Conservation (phyloP, 2,113 vertebrate genomes). For the Ptychochromis oligacanthus region DNA sequence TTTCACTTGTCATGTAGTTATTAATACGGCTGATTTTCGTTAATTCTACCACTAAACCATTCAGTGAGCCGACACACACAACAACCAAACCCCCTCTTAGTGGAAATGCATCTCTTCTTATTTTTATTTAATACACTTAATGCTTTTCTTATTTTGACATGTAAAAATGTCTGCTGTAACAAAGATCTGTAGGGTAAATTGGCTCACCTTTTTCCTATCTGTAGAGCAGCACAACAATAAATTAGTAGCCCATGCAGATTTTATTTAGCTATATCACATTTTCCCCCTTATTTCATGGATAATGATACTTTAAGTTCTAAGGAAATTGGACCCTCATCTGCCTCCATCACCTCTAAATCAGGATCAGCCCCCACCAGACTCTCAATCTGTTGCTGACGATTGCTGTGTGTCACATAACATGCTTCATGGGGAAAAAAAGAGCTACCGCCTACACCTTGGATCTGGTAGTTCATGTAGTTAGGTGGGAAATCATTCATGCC, state of each 20-base stretch:
- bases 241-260: neutral
- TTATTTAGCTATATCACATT: neutral
- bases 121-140: neutral
- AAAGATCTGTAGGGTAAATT: neutral
- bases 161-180: neutral
- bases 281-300: neutral
- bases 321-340: slow-evolving; percentile 6
- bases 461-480: neutral
- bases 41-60: neutral
- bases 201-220: neutral
- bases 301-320: slow-evolving; percentile 10
- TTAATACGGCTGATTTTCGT: neutral
- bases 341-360: slow-evolving; percentile 18
- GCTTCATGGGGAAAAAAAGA: neutral
- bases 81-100: no score
- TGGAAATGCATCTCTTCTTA: neutral
- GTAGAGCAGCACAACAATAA: neutral
- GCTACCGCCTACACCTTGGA: neutral
- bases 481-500: neutral
- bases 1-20: neutral
- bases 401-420: slow-evolving; percentile 3
- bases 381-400: slow-evolving; percentile 8
- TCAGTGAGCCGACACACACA: neutral
- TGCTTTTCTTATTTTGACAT: neutral
- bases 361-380: slow-evolving; percentile 8